Evolutionary conservation across 2,888 invertebrate species (phyloP).

Genomic region (Caradrina clavipalpis): DNA sequence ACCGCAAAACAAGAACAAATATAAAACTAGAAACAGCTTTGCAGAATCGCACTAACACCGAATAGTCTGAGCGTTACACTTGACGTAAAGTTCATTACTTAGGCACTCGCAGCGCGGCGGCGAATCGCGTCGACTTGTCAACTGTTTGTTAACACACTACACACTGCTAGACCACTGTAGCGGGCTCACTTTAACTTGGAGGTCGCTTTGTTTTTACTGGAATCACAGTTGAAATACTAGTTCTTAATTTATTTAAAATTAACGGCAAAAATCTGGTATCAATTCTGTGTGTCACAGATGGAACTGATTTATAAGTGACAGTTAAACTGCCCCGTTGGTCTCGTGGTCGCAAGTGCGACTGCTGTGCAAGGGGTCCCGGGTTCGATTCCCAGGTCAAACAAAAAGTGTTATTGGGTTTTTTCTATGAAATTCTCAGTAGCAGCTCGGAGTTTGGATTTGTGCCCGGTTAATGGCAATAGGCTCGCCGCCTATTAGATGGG

Average conservation of each 20-base stretch:
- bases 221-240: neutral
- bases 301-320: no score
- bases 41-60: conserved; percentile 21
- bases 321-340: no score
- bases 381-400: no score
- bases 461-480: no score
- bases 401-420: no score
- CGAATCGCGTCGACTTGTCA: conserved; percentile 50
- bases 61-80: conserved; percentile 39
- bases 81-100: conserved; percentile 62
- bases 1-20: conserved; percentile 2
- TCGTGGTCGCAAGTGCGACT: no score
- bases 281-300: no score
- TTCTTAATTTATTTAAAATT: neutral
- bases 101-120: conserved; percentile 36
- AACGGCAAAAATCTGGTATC: no score
- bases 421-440: no score
- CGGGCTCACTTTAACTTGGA: conserved; percentile 2
- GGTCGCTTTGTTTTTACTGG: neutral
- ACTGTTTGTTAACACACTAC: conserved; percentile 57
- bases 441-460: no score
- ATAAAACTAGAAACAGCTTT: conserved; percentile 16
- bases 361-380: no score
- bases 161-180: conserved; percentile 16
- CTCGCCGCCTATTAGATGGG: no score